Base-by-base conservation (phyloP, 2,888 invertebrate genomes). In the Notocelia uddmanniana region DNA sequence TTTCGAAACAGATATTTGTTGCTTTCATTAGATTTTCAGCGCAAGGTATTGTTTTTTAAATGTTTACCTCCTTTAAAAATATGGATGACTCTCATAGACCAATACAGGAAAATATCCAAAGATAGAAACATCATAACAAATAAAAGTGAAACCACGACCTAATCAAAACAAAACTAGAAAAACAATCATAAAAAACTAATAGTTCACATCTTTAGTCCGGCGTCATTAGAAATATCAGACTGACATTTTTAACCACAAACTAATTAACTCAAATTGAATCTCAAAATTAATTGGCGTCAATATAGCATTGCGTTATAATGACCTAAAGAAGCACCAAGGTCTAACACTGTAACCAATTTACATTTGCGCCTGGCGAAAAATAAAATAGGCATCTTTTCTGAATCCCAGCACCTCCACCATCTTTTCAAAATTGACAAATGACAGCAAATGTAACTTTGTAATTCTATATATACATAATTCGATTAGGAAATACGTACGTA, bases 231-330 rank as follows among this genome's bases (percentile, higher is more conserved):
- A 73, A 66, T 60, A 69, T 58, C 63, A 59, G 48, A 55, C 68
- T 67, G 72, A 64, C 62, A 71, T 68, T 71, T 71, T 68, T 62
- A 63, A 68, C 68, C 68, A 55, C 62, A 67, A 68, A 54, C 68
- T 73, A 66, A 73, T 75, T 73, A 69, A 75, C 74, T 74, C 54
- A 68, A 72, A 74, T 75, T 57, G 15, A 66, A 71, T 57, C 73
- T 64, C 48, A 62, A 73, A 68, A 66, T 55, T 68, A 71, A 69
- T 60, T 73, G 68, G 73, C 66, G 59, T 64, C 66, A 71, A 74
- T 74, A 75, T 71, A 72, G 68, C 69, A 64, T 62, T 63, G 21
- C 72, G 74, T 60, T 67, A 54, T 67, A 59, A 71, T 70, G 64
- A 70, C 64, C 70, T 70, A 45, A 62, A 57, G 60, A 60, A 67